These are phyloP conservation scores for Halictus quadricinctus DNA, from an alignment of 2,888 invertebrate species.

Conservation along the genomic window DNA sequence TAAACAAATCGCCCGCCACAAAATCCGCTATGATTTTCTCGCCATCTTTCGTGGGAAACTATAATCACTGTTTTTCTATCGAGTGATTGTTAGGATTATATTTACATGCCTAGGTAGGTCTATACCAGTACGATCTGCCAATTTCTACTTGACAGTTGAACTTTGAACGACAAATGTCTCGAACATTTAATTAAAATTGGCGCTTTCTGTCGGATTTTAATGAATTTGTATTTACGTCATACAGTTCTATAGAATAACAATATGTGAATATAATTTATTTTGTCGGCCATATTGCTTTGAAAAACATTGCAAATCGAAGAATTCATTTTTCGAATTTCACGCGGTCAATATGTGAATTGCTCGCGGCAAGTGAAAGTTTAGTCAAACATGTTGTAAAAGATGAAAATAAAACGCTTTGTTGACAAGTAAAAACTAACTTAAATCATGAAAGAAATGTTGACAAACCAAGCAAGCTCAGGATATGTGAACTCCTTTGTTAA, in stretches of 20 bases:
- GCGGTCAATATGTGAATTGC: neutral
- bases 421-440: neutral
- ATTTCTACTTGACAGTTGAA: neutral
- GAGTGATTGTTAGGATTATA: neutral
- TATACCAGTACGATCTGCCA: neutral
- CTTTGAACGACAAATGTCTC: neutral
- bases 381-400: neutral
- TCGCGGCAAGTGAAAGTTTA: neutral
- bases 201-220: neutral
- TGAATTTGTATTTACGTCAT: neutral
- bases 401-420: neutral
- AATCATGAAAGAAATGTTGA: slow-evolving; percentile 78
- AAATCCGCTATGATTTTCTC: neutral
- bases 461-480: slow-evolving; percentile 71
- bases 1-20: neutral
- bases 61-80: neutral
- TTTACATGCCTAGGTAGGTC: neutral
- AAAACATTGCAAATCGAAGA: slow-evolving; percentile 26
- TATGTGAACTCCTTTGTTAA: slow-evolving; percentile 77
- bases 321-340: slow-evolving; percentile 1
- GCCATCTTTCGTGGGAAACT: slow-evolving; percentile 32
- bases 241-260: neutral
- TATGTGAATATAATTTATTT: slow-evolving; percentile 19
- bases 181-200: neutral
- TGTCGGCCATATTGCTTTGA: slow-evolving; percentile 45